Conservation (phyloP, 2,888 invertebrate species). For the Scaptomyza parva region DNA sequence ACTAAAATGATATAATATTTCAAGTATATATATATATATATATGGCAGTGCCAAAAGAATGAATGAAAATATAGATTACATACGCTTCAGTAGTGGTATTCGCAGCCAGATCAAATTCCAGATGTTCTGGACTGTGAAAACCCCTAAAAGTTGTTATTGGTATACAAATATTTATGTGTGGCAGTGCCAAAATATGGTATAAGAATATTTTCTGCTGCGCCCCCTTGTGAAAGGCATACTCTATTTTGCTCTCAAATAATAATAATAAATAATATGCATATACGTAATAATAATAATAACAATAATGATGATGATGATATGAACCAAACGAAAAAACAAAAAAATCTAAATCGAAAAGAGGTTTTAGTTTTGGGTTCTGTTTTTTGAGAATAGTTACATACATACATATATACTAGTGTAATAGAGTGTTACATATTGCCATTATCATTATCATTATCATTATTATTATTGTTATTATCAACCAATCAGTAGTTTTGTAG, state of each 20-base stretch:
- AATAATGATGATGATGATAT: constrained; percentile 37
- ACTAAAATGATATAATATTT: constrained; percentile 34
- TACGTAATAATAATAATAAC: constrained; percentile 34
- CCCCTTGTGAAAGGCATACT: constrained; percentile 50
- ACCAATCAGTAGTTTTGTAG: constrained; percentile 39
- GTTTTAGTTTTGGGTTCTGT: constrained; percentile 5
- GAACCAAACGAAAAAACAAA: constrained; percentile 39
- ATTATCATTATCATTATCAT: constrained; percentile 37
- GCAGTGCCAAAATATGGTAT: constrained; percentile 56
- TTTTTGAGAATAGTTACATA: constrained; percentile 23
- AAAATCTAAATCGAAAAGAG: constrained; percentile 9
- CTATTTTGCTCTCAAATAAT: constrained; percentile 38
- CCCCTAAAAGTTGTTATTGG: constrained; percentile 2
- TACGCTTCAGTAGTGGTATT: too few species aligned
- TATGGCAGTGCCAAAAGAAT: constrained; percentile 56
- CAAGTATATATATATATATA: constrained; percentile 14
- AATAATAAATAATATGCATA: constrained; percentile 27
- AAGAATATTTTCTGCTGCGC: constrained; percentile 20
- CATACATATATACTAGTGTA: constrained; percentile 8
- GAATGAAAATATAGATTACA: too few species aligned
- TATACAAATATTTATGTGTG: constrained; percentile 21
- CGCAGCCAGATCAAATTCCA: neutral
- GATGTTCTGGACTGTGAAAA: neutral
- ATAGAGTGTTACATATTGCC: neutral
- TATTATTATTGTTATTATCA: constrained; percentile 32